These are phyloP conservation scores for Kryptolebias marmoratus DNA, from an alignment of 2,113 vertebrate genomes.

Conservation along the genomic window DNA sequence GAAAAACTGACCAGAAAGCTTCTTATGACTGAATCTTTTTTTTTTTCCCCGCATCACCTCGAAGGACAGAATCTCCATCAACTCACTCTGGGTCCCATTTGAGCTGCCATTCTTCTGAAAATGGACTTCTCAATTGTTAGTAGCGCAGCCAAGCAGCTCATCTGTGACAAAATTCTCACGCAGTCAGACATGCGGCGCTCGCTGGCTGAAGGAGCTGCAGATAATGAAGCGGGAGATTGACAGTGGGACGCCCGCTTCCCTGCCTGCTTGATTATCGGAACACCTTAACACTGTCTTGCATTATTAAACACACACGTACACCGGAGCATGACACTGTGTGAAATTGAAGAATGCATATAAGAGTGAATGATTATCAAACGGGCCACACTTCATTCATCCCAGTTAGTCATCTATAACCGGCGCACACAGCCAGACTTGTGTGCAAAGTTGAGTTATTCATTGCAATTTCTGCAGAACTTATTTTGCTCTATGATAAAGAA, in stretches of 20 bases:
- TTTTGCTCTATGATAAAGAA: conserved; percentile 39
- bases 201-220: conserved; percentile 10
- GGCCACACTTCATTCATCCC: conserved; percentile 20
- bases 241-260: conserved; percentile 21
- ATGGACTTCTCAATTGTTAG: conserved; percentile 34
- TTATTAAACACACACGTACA: conserved; percentile 12
- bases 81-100: conserved; percentile 6
- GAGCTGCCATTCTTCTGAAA: conserved; percentile 33
- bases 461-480: conserved; percentile 15
- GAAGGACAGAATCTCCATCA: conserved; percentile 13
- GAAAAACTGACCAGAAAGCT: conserved; percentile 23
- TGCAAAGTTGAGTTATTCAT: conserved; percentile 5
- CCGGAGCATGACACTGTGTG: conserved; percentile 21
- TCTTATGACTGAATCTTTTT: conserved; percentile 19
- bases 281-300: conserved; percentile 10
- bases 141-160: conserved; percentile 28
- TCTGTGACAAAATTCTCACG: conserved; percentile 33
- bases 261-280: conserved; percentile 37
- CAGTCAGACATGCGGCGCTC: background rate
- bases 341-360: conserved; percentile 19
- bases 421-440: background rate
- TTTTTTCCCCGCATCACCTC: background rate
- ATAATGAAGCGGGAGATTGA: conserved; percentile 45
- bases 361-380: conserved; percentile 26
- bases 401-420: conserved; percentile 16